Base-by-base conservation (phyloP, 2,888 invertebrate species). In the Carpatolechia fugitivella region DNA sequence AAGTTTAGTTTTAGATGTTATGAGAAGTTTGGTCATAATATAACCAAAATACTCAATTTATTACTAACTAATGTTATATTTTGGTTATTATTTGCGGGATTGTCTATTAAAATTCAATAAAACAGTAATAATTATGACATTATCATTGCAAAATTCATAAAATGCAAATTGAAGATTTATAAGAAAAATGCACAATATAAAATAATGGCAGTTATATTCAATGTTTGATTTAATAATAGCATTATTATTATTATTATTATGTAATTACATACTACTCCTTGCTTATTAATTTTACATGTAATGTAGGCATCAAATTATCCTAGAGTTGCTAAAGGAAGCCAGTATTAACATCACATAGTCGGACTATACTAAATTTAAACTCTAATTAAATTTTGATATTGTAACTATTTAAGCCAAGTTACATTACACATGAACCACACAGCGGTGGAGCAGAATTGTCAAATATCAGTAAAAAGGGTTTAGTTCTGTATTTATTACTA, bases 331-430 rank as follows among this genome's bases (percentile, higher is more conserved):
- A 33, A 58, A 63, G 63, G 67, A 68, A 66, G 66, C 67, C 64
- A 65, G 58, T 60, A 60, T 55, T 54, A 56, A 52, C 49, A 66
- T 68, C 65, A 66, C 66, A 66, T 60, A 60, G 56, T 66, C 65
- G 60, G 62, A 65, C 62, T 64, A 62, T 56, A 8, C 49, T 56
- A 55, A 53, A 14, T 51, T 44, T 48, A 47, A 49, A 20, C 5
- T 24, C 18, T 18, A 3, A 20, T 47, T 30, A 6, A 41, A n/a
- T 20, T 13, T 7, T 40, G 16, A 30, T 18, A 29, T 8, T 14
- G 3, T 20, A 10, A 13, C 18, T 7, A n/a, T 6, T 3, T 47
- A 30, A 13, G n/a, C 1, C 30, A 3, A 29, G 30, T 11, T 4
- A 31, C 5, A 3, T 14, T 13, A 30, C 7, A 10, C 13, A 1